Conservation (phyloP, 2,797 vertebrate genomes). For the Sebastes variabilis region DNA sequence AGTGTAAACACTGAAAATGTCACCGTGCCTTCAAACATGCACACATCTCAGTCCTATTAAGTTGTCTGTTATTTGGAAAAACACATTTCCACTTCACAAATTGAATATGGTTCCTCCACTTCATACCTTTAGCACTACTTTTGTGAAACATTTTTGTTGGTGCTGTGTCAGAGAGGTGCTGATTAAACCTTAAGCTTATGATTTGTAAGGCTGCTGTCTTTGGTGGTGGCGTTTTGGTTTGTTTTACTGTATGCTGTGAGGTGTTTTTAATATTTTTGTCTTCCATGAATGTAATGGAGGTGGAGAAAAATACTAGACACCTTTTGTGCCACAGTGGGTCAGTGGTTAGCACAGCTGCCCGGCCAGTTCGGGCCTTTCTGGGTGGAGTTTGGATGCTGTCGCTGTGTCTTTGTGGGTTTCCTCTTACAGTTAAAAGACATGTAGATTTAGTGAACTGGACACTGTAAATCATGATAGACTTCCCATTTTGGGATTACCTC, state of each 20-base stretch:
- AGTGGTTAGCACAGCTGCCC: neutral
- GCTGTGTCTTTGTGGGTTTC: neutral
- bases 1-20: slow-evolving; percentile 49
- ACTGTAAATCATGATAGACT: neutral
- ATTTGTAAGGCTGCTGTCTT: neutral
- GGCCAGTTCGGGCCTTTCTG: too few relatives aligned
- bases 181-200: neutral
- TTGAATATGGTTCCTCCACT: neutral
- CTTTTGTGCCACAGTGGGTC: neutral
- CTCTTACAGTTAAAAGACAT: neutral
- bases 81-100: neutral
- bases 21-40: neutral
- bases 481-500: neutral
- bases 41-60: neutral
- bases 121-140: neutral
- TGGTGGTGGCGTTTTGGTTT: neutral
- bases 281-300: neutral
- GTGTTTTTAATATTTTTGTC: rapidly evolving
- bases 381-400: too few relatives aligned
- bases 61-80: neutral
- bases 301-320: neutral
- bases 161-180: neutral
- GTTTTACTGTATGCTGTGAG: neutral
- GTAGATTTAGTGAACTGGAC: neutral
- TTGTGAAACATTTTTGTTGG: neutral